Percentiles rank a stretch among this genome's conserved stretches.
Evolutionary conservation across 1,140 invertebrate species (phyloP).

Genomic region (Trigoniulus corallinus): DNA sequence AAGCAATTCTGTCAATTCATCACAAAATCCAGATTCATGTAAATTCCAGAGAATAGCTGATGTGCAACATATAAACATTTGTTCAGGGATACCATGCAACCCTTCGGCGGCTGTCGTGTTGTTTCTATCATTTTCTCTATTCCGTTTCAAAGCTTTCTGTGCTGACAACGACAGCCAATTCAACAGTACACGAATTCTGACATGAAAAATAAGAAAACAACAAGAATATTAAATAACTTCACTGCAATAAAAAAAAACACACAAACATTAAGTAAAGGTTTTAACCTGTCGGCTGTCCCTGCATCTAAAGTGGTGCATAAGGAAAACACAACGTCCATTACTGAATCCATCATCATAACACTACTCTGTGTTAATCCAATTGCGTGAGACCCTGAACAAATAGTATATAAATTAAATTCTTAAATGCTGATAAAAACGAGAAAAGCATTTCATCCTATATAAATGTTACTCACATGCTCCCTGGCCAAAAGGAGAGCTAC

Average conservation of each 20-base stretch:
- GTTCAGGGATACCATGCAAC: conserved; percentile 17
- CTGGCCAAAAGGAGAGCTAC: conserved; percentile 1
- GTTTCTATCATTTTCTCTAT: conserved; percentile 14
- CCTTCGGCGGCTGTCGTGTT: conserved; percentile 19
- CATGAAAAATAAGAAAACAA: conserved; percentile 6
- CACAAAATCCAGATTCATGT: conserved; percentile 29
- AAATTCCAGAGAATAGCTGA: conserved; percentile 66
- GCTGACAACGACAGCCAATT: conserved; percentile 42
- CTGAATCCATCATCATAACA: conserved; percentile 36
- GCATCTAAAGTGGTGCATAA: conserved; percentile 42
- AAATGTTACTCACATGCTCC: neutral
- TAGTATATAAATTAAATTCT: neutral
- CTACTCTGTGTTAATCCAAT: neutral
- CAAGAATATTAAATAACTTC: neutral
- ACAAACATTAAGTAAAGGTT: neutral
- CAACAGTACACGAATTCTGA: conserved; percentile 36
- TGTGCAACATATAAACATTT: conserved; percentile 42
- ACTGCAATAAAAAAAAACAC: neutral
- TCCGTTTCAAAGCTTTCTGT: conserved; percentile 19
- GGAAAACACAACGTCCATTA: conserved; percentile 60
- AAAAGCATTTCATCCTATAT: neutral
- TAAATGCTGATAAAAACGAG: neutral
- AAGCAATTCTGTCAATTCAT: conserved; percentile 44
- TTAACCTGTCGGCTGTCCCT: conserved; percentile 19
- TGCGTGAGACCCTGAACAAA: neutral